Conservation (phyloP, 2,888 invertebrate genomes). For the Dascillus cervinus region DNA sequence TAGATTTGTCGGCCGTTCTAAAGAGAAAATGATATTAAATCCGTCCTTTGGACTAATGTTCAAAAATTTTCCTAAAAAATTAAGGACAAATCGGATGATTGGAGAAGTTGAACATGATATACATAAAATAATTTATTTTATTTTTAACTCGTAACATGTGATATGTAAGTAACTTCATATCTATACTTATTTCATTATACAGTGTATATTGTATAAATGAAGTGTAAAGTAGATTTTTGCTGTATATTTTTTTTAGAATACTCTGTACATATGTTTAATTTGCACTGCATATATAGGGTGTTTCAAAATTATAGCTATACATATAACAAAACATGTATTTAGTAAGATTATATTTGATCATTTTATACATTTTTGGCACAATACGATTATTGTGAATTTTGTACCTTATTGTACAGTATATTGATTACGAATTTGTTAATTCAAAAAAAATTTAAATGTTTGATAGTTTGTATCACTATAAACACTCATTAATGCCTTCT, state of each 20-base stretch:
- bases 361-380: too few species aligned
- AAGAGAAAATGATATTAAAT: constrained; percentile 11
- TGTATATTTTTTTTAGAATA: constrained; percentile 6
- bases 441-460: background rate
- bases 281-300: background rate
- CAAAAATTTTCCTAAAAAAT: too few species aligned
- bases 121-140: constrained; percentile 11
- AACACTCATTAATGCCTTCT: background rate
- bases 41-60: constrained; percentile 19
- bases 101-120: constrained; percentile 22
- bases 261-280: too few species aligned
- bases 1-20: constrained; percentile 12
- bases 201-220: constrained; percentile 22
- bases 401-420: background rate
- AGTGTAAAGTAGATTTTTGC: constrained; percentile 16
- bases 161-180: constrained; percentile 26
- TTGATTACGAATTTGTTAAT: background rate
- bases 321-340: background rate
- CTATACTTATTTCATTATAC: constrained; percentile 17
- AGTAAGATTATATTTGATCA: too few species aligned
- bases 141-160: constrained; percentile 28
- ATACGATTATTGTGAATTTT: too few species aligned
- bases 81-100: too few species aligned
- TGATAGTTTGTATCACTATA: background rate
- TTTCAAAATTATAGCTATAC: background rate